Percentiles rank a stretch among this genome's conserved stretches.
phyloP scores from a whole-genome alignment of 2,113 vertebrate species.

The Menura novaehollandiae region DNA sequence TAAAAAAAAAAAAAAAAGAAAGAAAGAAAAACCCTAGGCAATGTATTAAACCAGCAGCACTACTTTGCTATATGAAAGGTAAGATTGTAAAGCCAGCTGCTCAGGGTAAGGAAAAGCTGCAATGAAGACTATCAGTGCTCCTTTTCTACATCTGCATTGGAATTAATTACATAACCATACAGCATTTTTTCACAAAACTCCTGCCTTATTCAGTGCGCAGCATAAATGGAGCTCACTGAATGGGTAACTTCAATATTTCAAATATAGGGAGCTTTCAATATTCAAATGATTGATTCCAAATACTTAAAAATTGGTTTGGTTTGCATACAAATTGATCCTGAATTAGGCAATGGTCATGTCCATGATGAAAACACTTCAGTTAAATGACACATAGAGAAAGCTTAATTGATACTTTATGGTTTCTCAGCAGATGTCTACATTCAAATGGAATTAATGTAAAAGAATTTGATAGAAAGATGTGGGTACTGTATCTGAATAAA shows the following conservation, averaged over 20 bases:
- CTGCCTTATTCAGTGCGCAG: not conserved
- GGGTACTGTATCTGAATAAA: conserved; percentile 18
- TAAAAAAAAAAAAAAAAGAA: not conserved
- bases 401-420: conserved; percentile 48
- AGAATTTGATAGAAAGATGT: conserved; percentile 16
- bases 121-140: not conserved
- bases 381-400: conserved; percentile 45
- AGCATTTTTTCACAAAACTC: not conserved
- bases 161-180: conserved; percentile 24
- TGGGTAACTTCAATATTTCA: conserved; percentile 21
- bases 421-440: conserved; percentile 47
- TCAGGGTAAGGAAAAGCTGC: not conserved
- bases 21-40: not conserved
- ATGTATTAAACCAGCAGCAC: not conserved
- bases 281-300: conserved; percentile 32
- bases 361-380: conserved; percentile 43
- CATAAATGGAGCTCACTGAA: not conserved
- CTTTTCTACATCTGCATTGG: not conserved
- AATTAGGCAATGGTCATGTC: conserved; percentile 47
- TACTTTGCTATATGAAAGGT: not conserved
- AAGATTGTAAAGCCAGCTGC: not conserved
- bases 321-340: conserved; percentile 53
- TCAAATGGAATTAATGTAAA: conserved; percentile 33
- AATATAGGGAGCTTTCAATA: conserved; percentile 9
- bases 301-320: conserved; percentile 42